Base-by-base conservation (phyloP, 2,888 invertebrate genomes). In the Craniophora ligustri region DNA sequence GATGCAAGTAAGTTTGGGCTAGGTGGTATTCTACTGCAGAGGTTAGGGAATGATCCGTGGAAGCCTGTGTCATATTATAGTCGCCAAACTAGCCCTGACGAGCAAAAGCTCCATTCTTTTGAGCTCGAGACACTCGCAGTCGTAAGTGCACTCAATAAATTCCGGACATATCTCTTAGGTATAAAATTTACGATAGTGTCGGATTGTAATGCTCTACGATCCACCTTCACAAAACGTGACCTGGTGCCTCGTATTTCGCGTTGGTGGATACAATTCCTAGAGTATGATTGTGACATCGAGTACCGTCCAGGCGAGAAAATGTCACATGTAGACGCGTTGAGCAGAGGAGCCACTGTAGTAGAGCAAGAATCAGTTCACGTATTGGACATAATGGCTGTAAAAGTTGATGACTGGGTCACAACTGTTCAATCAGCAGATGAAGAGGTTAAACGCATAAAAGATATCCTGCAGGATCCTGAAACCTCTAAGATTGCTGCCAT, bases 301-400 rank as follows among this genome's bases (percentile, higher is more conserved):
- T 79, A 81, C 55, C 46, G 79, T 13, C 46, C 67, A 0, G 74
- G 70, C 0, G 26, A 32, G 1, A 30, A 44, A 0, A 77, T 79
- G 73, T 18, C 39, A 4, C 76, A 79, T 23, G 76, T 72, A 1
- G 80, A 81, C 48, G 76, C 77, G 0, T 40, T 79, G 1, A 81
- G 81, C n/a, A n/a, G n/a, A n/a, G n/a, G n/a, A n/a, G n/a, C n/a
- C n/a, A n/a, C n/a, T n/a, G n/a, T n/a, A n/a, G n/a, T 19, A 19
- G 76, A 2, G 49, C 11, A 2, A 0, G 19, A 21, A 1, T 11
- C 26, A 19, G 6, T 0, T 2, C 19, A 41, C 2, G 19, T 35
- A 7, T 1, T 31, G n/a, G 26, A 35, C 8, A n/a, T 38, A 15
- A 0, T 51, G 3, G 10, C 3, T 0, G 11, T 53, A n/a, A 13